These are phyloP conservation scores for Drosophila paulistorum DNA, from an alignment of 1,140 invertebrate genomes.

Conservation along the genomic window DNA sequence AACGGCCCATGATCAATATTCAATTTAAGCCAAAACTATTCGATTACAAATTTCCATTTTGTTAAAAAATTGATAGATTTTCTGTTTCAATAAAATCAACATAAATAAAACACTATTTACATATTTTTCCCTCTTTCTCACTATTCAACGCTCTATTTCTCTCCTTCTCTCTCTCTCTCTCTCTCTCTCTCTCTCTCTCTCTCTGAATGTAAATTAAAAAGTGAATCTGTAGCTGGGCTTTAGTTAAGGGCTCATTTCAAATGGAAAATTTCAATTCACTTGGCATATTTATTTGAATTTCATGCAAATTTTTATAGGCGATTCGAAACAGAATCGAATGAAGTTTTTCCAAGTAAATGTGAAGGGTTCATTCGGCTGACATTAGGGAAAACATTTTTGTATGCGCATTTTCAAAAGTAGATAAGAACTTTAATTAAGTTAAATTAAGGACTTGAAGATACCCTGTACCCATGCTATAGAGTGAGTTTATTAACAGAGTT, in stretches of 20 bases:
- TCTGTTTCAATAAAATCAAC: not conserved
- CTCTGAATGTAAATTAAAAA: not conserved
- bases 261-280: slow-evolving; percentile 11
- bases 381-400: slow-evolving; percentile 2
- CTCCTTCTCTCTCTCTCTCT: not conserved
- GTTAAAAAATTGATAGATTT: not conserved
- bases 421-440: not conserved
- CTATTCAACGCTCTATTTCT: not conserved
- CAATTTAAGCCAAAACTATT: no score
- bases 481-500: no score
- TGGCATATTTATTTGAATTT: slow-evolving; percentile 8
- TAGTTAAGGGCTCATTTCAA: not conserved
- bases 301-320: slow-evolving; percentile 4
- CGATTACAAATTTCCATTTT: not conserved
- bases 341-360: not conserved
- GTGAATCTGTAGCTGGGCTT: slow-evolving; percentile 1
- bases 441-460: not conserved
- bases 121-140: not conserved
- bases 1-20: no score
- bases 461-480: not conserved
- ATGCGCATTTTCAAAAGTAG: not conserved
- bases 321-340: not conserved
- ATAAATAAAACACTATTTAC: not conserved
- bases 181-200: not conserved
- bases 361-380: not conserved